Evolutionary conservation across 1,140 invertebrate species (phyloP).

Genomic region (Drosophila lowei): DNA sequence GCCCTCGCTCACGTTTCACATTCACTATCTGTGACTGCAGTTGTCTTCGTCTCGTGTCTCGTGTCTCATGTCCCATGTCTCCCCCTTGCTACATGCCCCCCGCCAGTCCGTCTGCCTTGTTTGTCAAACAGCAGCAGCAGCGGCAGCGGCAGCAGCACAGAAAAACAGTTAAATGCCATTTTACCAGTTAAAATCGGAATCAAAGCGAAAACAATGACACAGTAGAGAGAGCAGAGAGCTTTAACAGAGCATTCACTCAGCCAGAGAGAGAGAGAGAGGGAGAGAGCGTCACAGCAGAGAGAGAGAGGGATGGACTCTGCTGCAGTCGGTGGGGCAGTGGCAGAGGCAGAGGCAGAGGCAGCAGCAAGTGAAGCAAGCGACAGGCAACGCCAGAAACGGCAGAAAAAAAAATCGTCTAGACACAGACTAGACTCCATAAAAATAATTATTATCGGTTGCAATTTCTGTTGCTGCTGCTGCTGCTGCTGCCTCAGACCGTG

Average conservation of each 20-base stretch:
- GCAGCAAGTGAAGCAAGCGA: constrained; percentile 62
- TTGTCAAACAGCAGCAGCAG: constrained; percentile 71
- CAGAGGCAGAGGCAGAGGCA: constrained; percentile 51
- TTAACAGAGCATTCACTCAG: constrained; percentile 48
- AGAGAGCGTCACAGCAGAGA: constrained; percentile 9
- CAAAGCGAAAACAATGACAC: constrained; percentile 82
- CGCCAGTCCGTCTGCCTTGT: constrained; percentile 70
- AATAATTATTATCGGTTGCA: constrained; percentile 83
- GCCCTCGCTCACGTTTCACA: constrained; percentile 40
- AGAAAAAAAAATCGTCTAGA: constrained; percentile 82
- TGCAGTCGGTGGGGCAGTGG: constrained; percentile 13
- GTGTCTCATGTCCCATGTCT: constrained; percentile 4
- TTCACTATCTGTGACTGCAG: constrained; percentile 46
- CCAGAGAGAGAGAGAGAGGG: constrained; percentile 9
- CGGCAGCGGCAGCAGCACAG: constrained; percentile 38
- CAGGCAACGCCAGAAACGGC: constrained; percentile 45
- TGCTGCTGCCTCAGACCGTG: constrained; percentile 20
- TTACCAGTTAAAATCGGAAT: constrained; percentile 81
- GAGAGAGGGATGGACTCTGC: constrained; percentile 6
- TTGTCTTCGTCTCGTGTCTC: constrained; percentile 37
- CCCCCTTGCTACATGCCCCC: constrained; percentile 1
- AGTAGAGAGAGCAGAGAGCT: constrained; percentile 44
- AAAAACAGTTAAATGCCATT: constrained; percentile 82
- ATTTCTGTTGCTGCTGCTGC: constrained; percentile 71
- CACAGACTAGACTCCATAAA: constrained; percentile 83